Evolutionary conservation across 2,888 invertebrate genomes (phyloP).

Genomic region (Erebia ligea): DNA sequence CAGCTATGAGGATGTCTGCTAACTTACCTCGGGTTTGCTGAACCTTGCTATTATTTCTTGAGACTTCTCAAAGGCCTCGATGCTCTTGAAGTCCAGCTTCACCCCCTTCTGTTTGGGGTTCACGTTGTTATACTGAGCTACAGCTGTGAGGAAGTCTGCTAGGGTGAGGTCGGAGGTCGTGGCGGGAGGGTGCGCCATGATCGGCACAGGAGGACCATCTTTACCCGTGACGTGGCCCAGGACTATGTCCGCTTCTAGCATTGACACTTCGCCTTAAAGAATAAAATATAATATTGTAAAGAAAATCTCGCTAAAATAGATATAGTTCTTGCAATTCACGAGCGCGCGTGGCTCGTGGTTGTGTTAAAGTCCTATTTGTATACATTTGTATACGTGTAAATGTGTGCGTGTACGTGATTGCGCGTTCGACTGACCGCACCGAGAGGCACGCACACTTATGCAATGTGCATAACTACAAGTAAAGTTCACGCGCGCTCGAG

Average conservation of each 20-base stretch:
- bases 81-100: constrained; percentile 94
- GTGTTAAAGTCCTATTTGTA: too few relatives aligned
- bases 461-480: too few relatives aligned
- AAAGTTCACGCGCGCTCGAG: too few relatives aligned
- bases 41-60: constrained; percentile 70
- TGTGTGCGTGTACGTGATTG: too few relatives aligned
- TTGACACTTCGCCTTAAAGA: constrained; percentile 85
- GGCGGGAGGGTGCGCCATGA: constrained; percentile 94
- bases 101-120: constrained; percentile 86
- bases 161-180: constrained; percentile 89
- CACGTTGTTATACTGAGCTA: constrained; percentile 77
- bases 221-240: constrained; percentile 84
- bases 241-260: constrained; percentile 94
- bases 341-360: too few relatives aligned
- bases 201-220: constrained; percentile 82
- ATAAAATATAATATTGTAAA: neutral
- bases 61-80: constrained; percentile 87
- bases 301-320: neutral
- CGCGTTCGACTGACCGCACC: too few relatives aligned
- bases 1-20: neutral
- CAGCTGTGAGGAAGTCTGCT: constrained; percentile 86
- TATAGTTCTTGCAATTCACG: too few relatives aligned
- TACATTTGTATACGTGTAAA: too few relatives aligned
- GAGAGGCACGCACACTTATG: too few relatives aligned
- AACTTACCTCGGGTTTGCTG: constrained; percentile 64